Evolutionary conservation across 2,888 invertebrate species (phyloP).

Genomic region (Amiota mariae): DNA sequence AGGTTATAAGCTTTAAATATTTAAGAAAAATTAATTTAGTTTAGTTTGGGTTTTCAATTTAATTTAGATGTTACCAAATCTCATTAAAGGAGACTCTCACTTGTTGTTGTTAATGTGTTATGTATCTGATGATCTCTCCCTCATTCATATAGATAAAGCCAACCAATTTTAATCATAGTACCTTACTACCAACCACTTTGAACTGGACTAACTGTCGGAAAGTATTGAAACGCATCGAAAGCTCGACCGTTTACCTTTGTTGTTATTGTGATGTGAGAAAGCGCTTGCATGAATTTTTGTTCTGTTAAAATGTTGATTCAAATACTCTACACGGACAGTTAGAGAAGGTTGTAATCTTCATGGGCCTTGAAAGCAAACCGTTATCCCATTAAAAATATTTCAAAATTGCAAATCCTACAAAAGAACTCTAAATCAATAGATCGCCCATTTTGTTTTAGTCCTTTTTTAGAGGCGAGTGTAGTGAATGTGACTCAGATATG

Average conservation of each 20-base stretch:
- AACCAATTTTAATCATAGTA: constrained; percentile 14
- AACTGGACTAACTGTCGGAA: background rate
- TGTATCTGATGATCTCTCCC: background rate
- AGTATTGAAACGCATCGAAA: constrained; percentile 10
- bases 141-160: background rate
- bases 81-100: constrained; percentile 7
- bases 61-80: background rate
- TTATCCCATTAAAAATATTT: too few species aligned
- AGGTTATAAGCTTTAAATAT: constrained; percentile 3
- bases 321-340: background rate
- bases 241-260: background rate
- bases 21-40: background rate
- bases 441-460: too few species aligned
- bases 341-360: too few species aligned
- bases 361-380: too few species aligned
- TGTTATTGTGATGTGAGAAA: background rate
- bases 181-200: constrained; percentile 5
- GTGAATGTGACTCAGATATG: too few species aligned
- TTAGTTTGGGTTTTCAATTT: background rate
- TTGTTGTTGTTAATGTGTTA: constrained; percentile 1
- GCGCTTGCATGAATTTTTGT: constrained; percentile 1
- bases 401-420: too few species aligned
- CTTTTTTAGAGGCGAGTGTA: too few species aligned
- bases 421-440: too few species aligned
- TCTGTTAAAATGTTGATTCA: background rate